Percentiles rank a stretch among this genome's conserved stretches.
These are phyloP conservation scores for Micrastur ruficollis DNA, from an alignment of 2,797 vertebrate species.

Conservation along the genomic window DNA sequence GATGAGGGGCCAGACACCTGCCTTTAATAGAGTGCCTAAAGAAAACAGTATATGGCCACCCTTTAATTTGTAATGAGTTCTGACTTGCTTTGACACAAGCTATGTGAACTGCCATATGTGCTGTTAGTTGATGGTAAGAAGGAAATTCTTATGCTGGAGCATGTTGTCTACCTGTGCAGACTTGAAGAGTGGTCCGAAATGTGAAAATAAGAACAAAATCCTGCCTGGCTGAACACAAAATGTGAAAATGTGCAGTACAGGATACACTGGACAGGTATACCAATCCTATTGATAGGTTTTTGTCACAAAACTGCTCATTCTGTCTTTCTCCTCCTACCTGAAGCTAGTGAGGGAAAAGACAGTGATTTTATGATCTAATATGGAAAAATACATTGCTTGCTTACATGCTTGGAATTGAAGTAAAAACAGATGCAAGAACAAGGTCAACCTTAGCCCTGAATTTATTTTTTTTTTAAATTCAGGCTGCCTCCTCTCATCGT, in stretches of 20 bases:
- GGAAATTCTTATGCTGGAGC: slow-evolving; percentile 14
- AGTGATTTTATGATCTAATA: not conserved
- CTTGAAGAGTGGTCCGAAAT: not conserved
- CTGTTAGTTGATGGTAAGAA: not conserved
- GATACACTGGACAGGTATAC: not conserved
- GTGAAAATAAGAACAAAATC: not conserved
- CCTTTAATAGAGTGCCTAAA: slow-evolving; percentile 59
- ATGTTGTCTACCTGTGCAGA: not conserved
- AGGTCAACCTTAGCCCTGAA: not conserved
- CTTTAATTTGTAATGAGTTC: slow-evolving; percentile 31
- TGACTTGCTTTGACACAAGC: slow-evolving; percentile 9
- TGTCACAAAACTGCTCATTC: not conserved
- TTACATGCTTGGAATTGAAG: not conserved
- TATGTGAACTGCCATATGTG: not conserved
- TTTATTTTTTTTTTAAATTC: not conserved
- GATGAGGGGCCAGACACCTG: slow-evolving; percentile 60
- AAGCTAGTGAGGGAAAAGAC: not conserved
- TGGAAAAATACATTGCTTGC: not conserved
- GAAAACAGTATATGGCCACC: slow-evolving; percentile 29
- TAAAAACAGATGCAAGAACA: not conserved
- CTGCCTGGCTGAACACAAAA: not conserved
- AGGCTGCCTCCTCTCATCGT: not conserved
- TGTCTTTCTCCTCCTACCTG: not conserved
- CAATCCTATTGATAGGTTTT: not conserved
- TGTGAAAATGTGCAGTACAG: not conserved